A percentile compares a stretch with the other conserved stretches of the same genome.
Conservation (phyloP, 2,888 invertebrate genomes). For the Hydrotaea diabolus region DNA sequence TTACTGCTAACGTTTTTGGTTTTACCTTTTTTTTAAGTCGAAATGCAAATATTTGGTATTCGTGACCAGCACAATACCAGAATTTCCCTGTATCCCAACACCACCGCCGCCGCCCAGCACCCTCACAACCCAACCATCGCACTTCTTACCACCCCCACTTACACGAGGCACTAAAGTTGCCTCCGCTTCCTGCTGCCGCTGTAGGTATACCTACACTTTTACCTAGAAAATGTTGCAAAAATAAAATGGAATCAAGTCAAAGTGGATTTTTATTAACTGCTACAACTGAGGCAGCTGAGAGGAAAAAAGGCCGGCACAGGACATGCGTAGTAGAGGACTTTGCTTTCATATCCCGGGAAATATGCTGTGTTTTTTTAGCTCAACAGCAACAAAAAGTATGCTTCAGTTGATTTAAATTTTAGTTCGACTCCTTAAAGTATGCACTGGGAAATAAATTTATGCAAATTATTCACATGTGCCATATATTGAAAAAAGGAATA, state of each 20-base stretch:
- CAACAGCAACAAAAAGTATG: neutral
- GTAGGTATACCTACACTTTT: neutral
- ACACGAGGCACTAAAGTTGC: neutral
- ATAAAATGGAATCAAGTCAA: neutral
- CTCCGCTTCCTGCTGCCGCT: neutral
- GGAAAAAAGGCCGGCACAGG: neutral
- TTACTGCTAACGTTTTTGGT: constrained; percentile 9
- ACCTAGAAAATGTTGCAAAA: neutral
- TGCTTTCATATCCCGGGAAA: neutral
- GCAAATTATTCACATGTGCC: too few species aligned
- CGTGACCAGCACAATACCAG: constrained; percentile 46
- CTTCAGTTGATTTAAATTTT: too few species aligned
- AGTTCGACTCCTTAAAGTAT: too few species aligned
- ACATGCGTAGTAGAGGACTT: neutral
- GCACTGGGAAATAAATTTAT: too few species aligned
- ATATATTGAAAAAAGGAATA: too few species aligned
- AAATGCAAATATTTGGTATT: constrained; percentile 51
- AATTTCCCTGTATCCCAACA: too few species aligned
- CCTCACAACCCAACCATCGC: too few species aligned
- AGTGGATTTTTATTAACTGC: neutral
- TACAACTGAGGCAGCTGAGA: neutral
- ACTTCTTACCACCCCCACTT: too few species aligned
- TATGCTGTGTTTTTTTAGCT: neutral
- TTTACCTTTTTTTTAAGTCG: constrained; percentile 35
- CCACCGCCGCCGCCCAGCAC: too few species aligned